These are phyloP conservation scores for Mugil cephalus DNA, from an alignment of 2,113 vertebrate species.

Conservation along the genomic window DNA sequence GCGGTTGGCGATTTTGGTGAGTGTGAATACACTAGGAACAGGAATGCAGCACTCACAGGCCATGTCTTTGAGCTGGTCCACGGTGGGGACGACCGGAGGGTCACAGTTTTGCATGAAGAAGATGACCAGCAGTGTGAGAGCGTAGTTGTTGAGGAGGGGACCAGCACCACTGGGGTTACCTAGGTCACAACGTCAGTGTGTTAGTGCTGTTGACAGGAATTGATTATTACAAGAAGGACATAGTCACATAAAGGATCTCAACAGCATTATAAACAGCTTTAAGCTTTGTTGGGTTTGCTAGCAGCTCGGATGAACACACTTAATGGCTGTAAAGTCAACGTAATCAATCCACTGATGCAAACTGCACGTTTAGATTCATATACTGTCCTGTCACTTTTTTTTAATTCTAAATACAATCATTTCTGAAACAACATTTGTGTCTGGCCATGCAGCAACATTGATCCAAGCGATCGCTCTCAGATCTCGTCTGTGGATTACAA, in stretches of 20 bases:
- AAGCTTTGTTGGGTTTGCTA: neutral
- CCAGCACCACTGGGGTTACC: conserved; percentile 88
- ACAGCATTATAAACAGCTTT: too few relatives aligned
- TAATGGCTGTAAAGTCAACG: too few relatives aligned
- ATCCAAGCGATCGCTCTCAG: neutral
- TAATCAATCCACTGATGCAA: neutral
- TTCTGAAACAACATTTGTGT: neutral
- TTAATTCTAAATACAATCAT: neutral
- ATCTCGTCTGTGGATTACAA: neutral
- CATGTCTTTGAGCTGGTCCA: conserved; percentile 84
- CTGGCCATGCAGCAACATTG: neutral
- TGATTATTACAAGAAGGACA: neutral
- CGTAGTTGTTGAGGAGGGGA: conserved; percentile 92
- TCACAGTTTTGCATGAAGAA: conserved; percentile 92
- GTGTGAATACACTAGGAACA: too few relatives aligned
- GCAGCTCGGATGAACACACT: too few relatives aligned
- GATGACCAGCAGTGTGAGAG: conserved; percentile 90
- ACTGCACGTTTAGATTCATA: neutral
- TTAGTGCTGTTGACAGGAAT: neutral
- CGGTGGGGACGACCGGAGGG: conserved; percentile 87
- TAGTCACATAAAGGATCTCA: neutral
- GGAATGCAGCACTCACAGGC: conserved; percentile 82
- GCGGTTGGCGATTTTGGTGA: too few relatives aligned
- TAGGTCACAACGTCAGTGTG: conserved; percentile 31
- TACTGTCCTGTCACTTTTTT: neutral